A percentile compares a stretch with the other conserved stretches of the same genome.
Conservation (phyloP, 2,888 invertebrate genomes). For the Capitulum mitella region DNA sequence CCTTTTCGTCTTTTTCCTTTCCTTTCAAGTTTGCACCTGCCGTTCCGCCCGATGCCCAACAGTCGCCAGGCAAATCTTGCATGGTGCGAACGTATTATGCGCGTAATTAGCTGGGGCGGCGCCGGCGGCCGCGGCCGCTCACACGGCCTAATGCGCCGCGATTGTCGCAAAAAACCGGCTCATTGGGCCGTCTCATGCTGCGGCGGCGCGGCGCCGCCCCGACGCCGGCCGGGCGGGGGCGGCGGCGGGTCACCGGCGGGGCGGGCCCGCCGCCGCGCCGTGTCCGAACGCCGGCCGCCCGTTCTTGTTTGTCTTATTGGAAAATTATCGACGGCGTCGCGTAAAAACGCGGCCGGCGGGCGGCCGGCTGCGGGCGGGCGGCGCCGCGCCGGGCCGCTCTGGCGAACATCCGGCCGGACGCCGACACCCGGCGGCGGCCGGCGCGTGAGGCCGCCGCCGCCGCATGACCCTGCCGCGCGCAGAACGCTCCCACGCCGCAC, state of each 20-base stretch:
- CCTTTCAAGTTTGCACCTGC: too few species aligned
- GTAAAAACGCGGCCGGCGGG: not conserved
- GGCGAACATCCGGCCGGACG: too few species aligned
- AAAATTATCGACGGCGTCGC: not conserved
- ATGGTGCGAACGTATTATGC: not conserved
- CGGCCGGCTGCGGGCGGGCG: too few species aligned
- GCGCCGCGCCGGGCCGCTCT: too few species aligned
- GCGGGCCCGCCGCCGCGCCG: not conserved
- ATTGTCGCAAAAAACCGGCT: not conserved
- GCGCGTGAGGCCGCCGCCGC: too few species aligned
- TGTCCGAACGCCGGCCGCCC: not conserved
- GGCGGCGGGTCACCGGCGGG: not conserved
- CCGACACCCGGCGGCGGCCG: too few species aligned
- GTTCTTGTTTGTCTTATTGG: constrained; percentile 10
- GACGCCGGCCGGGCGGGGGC: not conserved
- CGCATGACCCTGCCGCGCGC: too few species aligned
- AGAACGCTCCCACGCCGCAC: too few species aligned
- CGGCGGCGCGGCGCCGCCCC: not conserved
- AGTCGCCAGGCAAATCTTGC: too few species aligned
- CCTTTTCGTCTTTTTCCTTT: too few species aligned
- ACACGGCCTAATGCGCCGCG: not conserved
- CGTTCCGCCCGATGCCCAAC: too few species aligned
- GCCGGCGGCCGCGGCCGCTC: not conserved
- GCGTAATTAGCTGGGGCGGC: not conserved
- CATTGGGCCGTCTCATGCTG: not conserved